Conservation (phyloP, 2,797 vertebrate species). For the Anabas testudineus region DNA sequence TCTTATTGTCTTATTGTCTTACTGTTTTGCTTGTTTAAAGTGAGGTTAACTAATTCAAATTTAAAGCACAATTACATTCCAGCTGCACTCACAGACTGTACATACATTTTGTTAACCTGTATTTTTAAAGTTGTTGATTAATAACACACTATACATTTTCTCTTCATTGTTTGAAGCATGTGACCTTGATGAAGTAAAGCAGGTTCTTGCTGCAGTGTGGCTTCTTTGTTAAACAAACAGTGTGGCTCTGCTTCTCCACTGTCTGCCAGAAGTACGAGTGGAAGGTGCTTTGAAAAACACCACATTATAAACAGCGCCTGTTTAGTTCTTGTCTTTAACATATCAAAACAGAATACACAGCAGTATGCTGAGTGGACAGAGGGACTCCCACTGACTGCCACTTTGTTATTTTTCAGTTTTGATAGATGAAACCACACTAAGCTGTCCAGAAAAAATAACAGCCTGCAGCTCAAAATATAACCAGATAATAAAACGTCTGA, state of each 20-base stretch:
- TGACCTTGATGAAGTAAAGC: slow-evolving; percentile 30
- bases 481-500: no score
- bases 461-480: background rate
- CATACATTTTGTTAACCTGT: slow-evolving; percentile 20
- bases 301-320: background rate
- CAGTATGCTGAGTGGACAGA: background rate
- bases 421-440: slow-evolving; percentile 4
- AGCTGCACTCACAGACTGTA: slow-evolving; percentile 4
- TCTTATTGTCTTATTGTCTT: no score
- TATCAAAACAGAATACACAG: slow-evolving; percentile 20
- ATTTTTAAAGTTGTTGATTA: slow-evolving; percentile 27
- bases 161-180: slow-evolving; percentile 1
- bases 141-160: background rate
- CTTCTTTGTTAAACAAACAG: slow-evolving; percentile 29
- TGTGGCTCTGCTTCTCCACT: slow-evolving; percentile 6
- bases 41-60: no score
- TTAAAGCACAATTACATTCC: no score
- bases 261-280: slow-evolving; percentile 14
- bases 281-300: slow-evolving; percentile 16
- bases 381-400: background rate
- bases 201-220: slow-evolving; percentile 27
- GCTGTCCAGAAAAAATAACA: slow-evolving; percentile 17
- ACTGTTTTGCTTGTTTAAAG: no score
- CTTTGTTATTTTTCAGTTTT: slow-evolving; percentile 1
- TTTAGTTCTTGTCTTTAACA: slow-evolving; percentile 9